phyloP scores from a whole-genome alignment of 2,113 vertebrate genomes.

The Chroicocephalus ridibundus region DNA sequence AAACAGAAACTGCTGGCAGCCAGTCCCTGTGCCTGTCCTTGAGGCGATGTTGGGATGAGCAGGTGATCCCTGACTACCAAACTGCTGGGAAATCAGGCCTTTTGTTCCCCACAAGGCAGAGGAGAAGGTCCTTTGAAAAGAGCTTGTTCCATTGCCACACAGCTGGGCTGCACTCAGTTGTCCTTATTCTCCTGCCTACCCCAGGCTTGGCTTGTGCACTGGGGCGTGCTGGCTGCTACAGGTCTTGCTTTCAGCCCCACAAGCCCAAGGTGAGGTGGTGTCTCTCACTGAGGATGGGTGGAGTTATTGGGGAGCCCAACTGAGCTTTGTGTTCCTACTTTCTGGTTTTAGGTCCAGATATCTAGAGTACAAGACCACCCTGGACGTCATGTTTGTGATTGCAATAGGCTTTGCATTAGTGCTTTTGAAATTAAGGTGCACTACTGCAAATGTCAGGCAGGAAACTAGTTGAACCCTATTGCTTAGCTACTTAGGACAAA shows the following conservation, averaged over 20 bases:
- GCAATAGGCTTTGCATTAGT: neutral
- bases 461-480: neutral
- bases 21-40: neutral
- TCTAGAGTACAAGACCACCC: neutral
- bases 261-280: neutral
- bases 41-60: neutral
- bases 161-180: neutral
- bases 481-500: neutral
- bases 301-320: neutral
- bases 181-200: neutral
- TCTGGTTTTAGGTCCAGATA: neutral
- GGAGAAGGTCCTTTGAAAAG: neutral
- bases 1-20: neutral
- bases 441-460: neutral
- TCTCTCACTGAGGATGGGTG: neutral
- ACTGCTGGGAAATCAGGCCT: neutral
- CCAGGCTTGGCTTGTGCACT: too few species aligned
- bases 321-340: neutral
- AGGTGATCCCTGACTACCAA: neutral
- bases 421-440: neutral
- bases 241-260: neutral
- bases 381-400: fast-evolving
- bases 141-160: neutral
- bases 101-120: neutral
- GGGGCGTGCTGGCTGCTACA: neutral